Base-by-base conservation (phyloP, 2,113 vertebrate species). In the Calyptomena viridis region DNA sequence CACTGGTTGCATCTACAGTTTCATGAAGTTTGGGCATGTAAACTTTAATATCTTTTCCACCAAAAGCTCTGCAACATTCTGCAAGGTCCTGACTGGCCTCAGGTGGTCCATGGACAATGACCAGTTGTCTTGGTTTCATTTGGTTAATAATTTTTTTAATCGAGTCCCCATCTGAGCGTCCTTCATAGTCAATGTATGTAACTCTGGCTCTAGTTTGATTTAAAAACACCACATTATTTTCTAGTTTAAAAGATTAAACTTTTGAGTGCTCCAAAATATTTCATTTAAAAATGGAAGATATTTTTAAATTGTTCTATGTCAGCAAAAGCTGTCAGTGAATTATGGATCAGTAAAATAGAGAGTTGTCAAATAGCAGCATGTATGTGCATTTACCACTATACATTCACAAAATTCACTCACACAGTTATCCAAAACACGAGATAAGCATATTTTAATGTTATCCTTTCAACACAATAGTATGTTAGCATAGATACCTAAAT, bases 61-160 rank as follows among this genome's bases (percentile, higher is more conserved):
- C 99, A 96, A 99, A 99, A 4, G 99, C 99, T 90, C 99, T 99
- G 97, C 99, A 99, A 85, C 99, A 99, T 92, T 99, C 99, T 3
- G 99, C 99, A 80, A 99, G 98, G 92, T 99, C 99, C 71, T 98
- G 98, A 74, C 99, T 99, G 96, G 99, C 99, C 69, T 99, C 99
- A 24, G 99, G 99, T 5, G 99, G 99, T n/a, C 99, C 99, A 7
- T 98, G 99, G 56, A 99, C 99, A 49, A 99, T 99, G 62, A 99
- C 95, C 82, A 99, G 95, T 96, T 99, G 99, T 23, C 99, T 98
- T 33, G 99, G 99, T 78, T 99, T 99, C 99, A 99, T 99, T 97
- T 99, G 99, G 97, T 99, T 99, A 89, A 99, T 99, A 55, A 99
- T 99, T 98, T 99, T 99, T 95, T 99, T 99, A 97, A 99, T 99